A percentile compares a stretch with the other conserved stretches of the same genome.
These are phyloP conservation scores for Ctenoplectra terminalis DNA, from an alignment of 1,140 invertebrate species.

Conservation along the genomic window DNA sequence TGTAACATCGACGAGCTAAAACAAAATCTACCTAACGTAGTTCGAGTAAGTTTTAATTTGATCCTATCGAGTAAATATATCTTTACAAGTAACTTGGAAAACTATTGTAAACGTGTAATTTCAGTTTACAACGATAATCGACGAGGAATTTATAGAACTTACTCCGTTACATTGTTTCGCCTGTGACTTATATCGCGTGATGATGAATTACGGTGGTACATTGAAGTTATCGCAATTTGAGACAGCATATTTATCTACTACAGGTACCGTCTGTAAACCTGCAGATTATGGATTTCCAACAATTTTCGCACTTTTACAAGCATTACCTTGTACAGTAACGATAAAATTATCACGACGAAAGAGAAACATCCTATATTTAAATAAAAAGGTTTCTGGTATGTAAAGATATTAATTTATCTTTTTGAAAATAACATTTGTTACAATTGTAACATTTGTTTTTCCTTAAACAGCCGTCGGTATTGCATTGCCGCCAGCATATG, in stretches of 20 bases:
- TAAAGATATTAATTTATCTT: background rate
- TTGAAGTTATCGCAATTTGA: conserved; percentile 84
- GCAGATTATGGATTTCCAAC: conserved; percentile 84
- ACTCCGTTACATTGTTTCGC: conserved; percentile 85
- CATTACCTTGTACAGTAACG: conserved; percentile 84
- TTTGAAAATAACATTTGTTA: background rate
- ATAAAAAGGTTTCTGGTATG: conserved; percentile 79
- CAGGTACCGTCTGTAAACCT: conserved; percentile 83
- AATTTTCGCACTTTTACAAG: conserved; percentile 82
- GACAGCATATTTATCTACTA: conserved; percentile 83
- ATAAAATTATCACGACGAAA: conserved; percentile 79
- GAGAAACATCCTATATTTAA: conserved; percentile 79
- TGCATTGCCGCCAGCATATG: conserved; percentile 64
- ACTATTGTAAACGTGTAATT: conserved; percentile 60
- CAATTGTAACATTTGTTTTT: conserved; percentile 5
- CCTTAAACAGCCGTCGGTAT: conserved; percentile 74
- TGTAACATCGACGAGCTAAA: conserved; percentile 82
- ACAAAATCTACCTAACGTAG: conserved; percentile 82
- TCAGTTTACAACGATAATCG: conserved; percentile 73
- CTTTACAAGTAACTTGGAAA: conserved; percentile 17
- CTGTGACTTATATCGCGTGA: conserved; percentile 84
- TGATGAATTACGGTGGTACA: conserved; percentile 83
- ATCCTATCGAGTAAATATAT: background rate
- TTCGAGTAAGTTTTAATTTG: conserved; percentile 78
- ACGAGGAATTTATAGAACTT: conserved; percentile 82